Base-by-base conservation (phyloP, 2,888 invertebrate genomes). In the Tryphoninae sp. region DNA sequence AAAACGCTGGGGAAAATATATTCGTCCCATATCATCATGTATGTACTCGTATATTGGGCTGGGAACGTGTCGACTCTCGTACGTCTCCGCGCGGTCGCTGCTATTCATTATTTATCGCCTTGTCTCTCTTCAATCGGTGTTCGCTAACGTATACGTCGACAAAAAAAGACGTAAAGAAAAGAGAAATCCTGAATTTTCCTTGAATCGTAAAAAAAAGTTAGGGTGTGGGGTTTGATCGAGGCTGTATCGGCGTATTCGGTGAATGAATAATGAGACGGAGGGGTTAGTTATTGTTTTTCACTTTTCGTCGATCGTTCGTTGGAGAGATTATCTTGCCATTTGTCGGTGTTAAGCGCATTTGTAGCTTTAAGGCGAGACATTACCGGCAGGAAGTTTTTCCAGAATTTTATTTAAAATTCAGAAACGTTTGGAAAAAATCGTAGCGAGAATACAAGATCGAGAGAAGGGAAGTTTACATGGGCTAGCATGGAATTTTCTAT, bases 91-190 rank as follows among this genome's bases (percentile, higher is more conserved):
- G 22, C 19, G 33, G 33, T 67, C 26, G 7, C 53, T 64, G 65
- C 74, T 78, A 67, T 78, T 75, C 45, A 74, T 81, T 78, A 81
- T 78, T 81, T 71, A 81, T 78, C 64, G 33, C n/a, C 40, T 26
- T 22, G n/a, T 65, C 59, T 53, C 65, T 78, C 75, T 75, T 75
- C 74, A 81, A 78, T 75, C 40, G 67, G 6, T 8, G 9, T 73
- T 68, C 11, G 51, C 49, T 16, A 74, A 65, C 53, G 26, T 45
- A 59, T 23, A 9, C 16, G 33, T 16, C n/a, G 26, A 59, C n/a
- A 64, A 13, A 33, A 22, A 58, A 55, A 19, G 33, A n/a, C 33
- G 23, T 16, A 13, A 33, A 4, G 40, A 62, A 33, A 68, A 68
- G 4, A 40, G 40, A 76, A 55, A 40, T 40, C 40, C 55, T 16